A percentile compares a stretch with the other conserved stretches of the same genome.
phyloP scores from a whole-genome alignment of 2,888 invertebrate species.

The Molanna angustata region DNA sequence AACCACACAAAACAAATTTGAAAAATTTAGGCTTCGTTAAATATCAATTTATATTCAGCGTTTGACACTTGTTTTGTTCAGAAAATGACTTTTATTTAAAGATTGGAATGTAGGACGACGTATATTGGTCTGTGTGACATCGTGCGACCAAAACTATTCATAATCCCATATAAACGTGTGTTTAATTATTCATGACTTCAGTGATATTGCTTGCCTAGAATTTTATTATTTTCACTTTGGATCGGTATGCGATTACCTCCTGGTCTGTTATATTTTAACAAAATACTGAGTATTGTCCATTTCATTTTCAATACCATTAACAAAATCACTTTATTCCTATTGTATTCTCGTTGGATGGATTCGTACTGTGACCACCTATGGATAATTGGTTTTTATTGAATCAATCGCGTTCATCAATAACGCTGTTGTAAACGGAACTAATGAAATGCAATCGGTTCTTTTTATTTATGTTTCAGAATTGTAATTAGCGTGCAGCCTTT shows the following conservation, averaged over 20 bases:
- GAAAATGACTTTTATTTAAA: too few relatives aligned
- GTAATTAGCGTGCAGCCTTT: not conserved
- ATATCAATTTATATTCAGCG: too few relatives aligned
- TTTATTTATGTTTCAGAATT: not conserved
- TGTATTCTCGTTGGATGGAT: too few relatives aligned
- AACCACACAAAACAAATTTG: too few relatives aligned
- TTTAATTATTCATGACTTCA: not conserved
- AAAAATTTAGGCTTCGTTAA: too few relatives aligned
- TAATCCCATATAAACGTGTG: constrained; percentile 1
- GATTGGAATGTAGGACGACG: constrained; percentile 10
- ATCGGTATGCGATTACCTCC: too few relatives aligned
- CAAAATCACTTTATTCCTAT: not conserved
- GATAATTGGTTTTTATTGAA: not conserved
- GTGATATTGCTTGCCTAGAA: too few relatives aligned
- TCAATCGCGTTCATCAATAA: not conserved
- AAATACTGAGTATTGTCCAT: too few relatives aligned
- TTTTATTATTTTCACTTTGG: too few relatives aligned
- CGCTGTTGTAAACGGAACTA: not conserved
- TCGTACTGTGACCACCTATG: not conserved
- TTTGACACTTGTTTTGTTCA: too few relatives aligned
- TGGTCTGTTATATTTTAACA: too few relatives aligned
- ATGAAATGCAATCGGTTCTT: not conserved
- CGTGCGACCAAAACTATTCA: constrained; percentile 4
- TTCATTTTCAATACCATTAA: too few relatives aligned
- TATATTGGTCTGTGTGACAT: not conserved